Percentiles rank a stretch among this genome's conserved stretches.
Conservation (phyloP, 2,113 vertebrate species). For the Mohoua ochrocephala region DNA sequence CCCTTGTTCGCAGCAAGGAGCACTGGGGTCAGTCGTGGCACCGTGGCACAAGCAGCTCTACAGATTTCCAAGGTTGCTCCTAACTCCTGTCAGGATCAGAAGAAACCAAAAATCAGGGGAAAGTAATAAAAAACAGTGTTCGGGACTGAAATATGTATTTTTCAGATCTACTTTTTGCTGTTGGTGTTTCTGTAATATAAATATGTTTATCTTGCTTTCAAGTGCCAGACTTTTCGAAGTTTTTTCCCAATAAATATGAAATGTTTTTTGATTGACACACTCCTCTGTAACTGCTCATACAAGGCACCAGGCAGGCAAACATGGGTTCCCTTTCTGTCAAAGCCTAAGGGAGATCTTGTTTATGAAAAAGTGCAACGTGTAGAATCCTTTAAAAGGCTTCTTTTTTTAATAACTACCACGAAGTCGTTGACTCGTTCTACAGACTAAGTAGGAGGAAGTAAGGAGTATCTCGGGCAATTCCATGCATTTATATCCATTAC, state of each 20-base stretch:
- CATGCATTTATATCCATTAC: not conserved
- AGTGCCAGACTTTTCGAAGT: not conserved
- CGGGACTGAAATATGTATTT: slow-evolving; percentile 47
- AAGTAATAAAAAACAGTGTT: not conserved
- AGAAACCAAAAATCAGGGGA: not conserved
- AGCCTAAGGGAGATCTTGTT: not conserved
- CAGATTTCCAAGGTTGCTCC: not conserved
- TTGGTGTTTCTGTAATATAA: slow-evolving; percentile 41
- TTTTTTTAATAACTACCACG: not conserved
- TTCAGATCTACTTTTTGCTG: slow-evolving; percentile 47
- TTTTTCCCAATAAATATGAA: not conserved
- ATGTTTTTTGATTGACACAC: not conserved
- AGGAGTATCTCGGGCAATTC: not conserved
- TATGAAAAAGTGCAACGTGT: not conserved
- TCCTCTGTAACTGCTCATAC: not conserved
- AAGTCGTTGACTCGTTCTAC: not conserved
- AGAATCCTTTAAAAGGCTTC: not conserved
- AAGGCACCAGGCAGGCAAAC: not conserved
- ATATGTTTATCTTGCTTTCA: slow-evolving; percentile 59
- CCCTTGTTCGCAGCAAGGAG: not conserved
- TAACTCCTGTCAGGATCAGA: not conserved
- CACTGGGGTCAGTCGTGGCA: fast-evolving
- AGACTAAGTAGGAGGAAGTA: not conserved
- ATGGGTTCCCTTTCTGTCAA: not conserved
- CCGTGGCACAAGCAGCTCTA: not conserved